Conservation (phyloP, 2,797 vertebrate genomes). For the Lutra lutra region DNA sequence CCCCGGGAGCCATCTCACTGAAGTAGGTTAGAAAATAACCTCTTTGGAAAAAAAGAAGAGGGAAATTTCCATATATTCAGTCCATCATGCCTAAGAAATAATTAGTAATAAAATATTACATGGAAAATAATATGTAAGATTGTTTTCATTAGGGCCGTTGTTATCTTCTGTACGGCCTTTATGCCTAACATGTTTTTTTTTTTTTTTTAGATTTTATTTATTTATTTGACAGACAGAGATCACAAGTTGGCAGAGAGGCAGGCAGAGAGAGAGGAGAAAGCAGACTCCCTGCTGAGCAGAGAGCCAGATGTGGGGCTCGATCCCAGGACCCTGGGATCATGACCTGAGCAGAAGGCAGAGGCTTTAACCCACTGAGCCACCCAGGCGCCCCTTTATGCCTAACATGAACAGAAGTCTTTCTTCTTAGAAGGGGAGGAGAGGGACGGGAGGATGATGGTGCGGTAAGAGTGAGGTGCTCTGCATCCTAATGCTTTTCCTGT, state of each 20-base stretch:
- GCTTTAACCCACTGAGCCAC: too few relatives aligned
- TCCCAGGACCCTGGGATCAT: too few relatives aligned
- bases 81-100: background rate
- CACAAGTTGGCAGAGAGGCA: too few relatives aligned
- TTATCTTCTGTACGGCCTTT: background rate
- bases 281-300: too few relatives aligned
- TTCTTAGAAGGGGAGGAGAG: background rate
- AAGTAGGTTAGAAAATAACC: background rate
- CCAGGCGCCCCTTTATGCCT: background rate
- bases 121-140: background rate
- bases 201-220: too few relatives aligned
- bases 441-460: background rate
- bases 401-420: background rate
- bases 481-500: background rate
- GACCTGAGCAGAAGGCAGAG: too few relatives aligned
- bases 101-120: background rate
- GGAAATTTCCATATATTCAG: background rate
- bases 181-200: background rate
- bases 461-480: background rate
- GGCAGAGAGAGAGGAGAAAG: too few relatives aligned
- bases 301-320: too few relatives aligned
- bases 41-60: slow-evolving; percentile 25
- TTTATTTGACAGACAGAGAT: too few relatives aligned
- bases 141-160: background rate
- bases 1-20: background rate